Evolutionary conservation across 1,140 invertebrate genomes (phyloP).

Genomic region (Holcopasites calliopsidis): DNA sequence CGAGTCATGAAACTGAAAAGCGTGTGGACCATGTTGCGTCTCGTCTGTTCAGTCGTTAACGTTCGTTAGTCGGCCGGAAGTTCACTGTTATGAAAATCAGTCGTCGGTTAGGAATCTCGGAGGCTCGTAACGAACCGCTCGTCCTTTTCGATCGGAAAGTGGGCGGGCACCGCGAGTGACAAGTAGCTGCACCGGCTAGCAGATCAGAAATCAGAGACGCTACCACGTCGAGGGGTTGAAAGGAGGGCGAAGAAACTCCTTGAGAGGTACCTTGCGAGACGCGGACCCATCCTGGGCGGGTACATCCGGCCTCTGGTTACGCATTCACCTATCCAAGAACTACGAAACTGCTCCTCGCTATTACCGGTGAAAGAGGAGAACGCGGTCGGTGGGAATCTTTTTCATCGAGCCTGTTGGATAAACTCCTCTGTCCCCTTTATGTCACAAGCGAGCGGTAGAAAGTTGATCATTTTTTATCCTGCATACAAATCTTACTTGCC

Average conservation of each 20-base stretch:
- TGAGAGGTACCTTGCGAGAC: conserved; percentile 70
- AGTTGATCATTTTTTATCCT: conserved; percentile 1
- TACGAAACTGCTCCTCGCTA: conserved; percentile 51
- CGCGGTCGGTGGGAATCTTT: conserved; percentile 54
- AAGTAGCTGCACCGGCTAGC: conserved; percentile 76
- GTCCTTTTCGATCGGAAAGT: conserved; percentile 41
- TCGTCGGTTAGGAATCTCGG: conserved; percentile 45
- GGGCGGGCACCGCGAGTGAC: conserved; percentile 65
- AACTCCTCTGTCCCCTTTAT: not conserved
- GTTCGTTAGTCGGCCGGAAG: conserved; percentile 78
- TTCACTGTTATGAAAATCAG: conserved; percentile 77
- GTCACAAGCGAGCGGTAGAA: not conserved
- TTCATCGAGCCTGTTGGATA: conserved; percentile 13
- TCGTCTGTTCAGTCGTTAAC: conserved; percentile 8
- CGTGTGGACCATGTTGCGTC: not conserved
- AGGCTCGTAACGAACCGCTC: conserved; percentile 70
- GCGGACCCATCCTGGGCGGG: conserved; percentile 77
- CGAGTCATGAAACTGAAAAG: conserved; percentile 20
- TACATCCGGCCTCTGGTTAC: conserved; percentile 79
- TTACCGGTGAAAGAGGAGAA: conserved; percentile 34
- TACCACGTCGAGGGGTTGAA: conserved; percentile 62
- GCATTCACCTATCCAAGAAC: conserved; percentile 64
- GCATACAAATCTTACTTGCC: no score
- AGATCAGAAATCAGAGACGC: conserved; percentile 79
- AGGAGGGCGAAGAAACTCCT: conserved; percentile 62